These are phyloP conservation scores for Microcebus griseorufus DNA, from an alignment of 2,113 vertebrate species.

Conservation along the genomic window DNA sequence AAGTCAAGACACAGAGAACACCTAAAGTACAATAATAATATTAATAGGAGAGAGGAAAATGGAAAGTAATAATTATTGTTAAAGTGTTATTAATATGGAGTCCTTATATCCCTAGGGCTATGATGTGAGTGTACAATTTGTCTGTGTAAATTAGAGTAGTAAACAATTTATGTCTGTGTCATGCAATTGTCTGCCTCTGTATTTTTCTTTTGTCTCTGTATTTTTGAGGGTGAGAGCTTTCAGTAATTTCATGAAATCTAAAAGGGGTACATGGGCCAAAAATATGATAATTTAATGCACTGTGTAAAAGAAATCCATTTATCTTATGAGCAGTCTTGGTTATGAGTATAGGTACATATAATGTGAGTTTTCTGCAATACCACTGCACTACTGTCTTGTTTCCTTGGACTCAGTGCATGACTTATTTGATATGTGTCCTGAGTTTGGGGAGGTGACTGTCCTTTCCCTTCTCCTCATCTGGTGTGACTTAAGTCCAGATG, in stretches of 20 bases:
- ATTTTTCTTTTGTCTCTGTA: neutral
- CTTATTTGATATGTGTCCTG: too few relatives aligned
- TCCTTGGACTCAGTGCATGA: neutral
- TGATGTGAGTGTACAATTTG: neutral
- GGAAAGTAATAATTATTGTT: neutral
- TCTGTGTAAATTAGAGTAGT: neutral
- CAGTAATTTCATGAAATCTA: neutral
- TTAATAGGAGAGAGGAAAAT: neutral
- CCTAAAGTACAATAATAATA: neutral
- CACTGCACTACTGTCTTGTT: neutral
- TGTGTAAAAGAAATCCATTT: neutral
- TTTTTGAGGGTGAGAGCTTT: neutral
- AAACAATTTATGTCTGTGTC: neutral
- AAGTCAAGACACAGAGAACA: neutral
- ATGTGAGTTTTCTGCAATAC: neutral
- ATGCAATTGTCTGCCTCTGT: neutral
- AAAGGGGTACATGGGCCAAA: neutral
- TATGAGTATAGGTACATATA: neutral
- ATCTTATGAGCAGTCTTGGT: neutral
- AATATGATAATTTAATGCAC: neutral
- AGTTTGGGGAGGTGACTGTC: neutral
- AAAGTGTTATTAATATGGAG: neutral
- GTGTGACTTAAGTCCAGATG: neutral
- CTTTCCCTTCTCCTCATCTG: neutral
- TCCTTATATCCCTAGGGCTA: neutral